phyloP scores from a whole-genome alignment of 2,113 vertebrate genomes.

The Tragelaphus buxtoni region DNA sequence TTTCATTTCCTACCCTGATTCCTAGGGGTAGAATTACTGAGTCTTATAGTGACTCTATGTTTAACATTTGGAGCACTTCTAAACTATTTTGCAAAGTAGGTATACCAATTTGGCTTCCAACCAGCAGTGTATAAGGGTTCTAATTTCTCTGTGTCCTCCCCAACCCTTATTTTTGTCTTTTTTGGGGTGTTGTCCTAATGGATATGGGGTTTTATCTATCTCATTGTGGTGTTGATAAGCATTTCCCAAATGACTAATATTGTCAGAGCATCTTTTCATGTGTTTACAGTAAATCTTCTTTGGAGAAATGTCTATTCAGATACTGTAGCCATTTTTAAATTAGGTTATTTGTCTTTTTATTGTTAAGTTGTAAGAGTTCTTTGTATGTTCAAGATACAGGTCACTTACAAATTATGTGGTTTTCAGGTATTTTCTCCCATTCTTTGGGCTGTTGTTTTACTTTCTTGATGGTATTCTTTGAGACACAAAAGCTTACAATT shows the following conservation, averaged over 20 bases:
- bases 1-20: neutral
- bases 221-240: neutral
- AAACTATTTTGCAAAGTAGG: neutral
- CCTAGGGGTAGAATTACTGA: neutral
- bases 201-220: neutral
- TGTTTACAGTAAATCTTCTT: neutral
- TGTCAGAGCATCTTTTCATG: neutral
- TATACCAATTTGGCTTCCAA: neutral
- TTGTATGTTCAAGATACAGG: neutral
- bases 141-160: neutral
- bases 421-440: neutral
- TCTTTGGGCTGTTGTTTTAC: neutral
- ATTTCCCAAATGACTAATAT: neutral
- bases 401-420: neutral
- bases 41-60: neutral
- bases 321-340: neutral
- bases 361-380: neutral
- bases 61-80: conserved; percentile 1
- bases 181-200: neutral
- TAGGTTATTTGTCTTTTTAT: neutral
- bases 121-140: neutral
- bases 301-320: neutral
- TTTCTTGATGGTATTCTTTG: neutral
- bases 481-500: neutral
- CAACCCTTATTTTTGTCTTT: neutral